Evolutionary conservation across 2,113 vertebrate genomes (phyloP).

Genomic region (Myrmecobius fasciatus): DNA sequence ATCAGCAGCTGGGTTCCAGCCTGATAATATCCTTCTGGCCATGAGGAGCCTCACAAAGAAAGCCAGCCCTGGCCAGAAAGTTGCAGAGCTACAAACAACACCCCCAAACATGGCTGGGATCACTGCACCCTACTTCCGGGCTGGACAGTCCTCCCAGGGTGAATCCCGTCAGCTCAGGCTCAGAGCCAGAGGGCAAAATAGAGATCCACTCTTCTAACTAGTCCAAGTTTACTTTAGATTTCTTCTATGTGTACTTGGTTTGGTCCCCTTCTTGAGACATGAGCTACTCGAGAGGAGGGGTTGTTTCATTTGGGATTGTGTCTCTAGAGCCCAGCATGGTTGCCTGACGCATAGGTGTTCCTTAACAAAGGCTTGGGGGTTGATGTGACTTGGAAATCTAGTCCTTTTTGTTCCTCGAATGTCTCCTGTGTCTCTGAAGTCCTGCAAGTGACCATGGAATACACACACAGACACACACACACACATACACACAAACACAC

Average conservation of each 20-base stretch:
- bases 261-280: background rate
- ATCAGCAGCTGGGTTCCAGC: slow-evolving; percentile 43
- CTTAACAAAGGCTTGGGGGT: background rate
- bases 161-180: background rate
- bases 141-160: background rate
- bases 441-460: background rate
- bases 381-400: background rate
- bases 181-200: background rate
- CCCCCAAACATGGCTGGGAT: background rate
- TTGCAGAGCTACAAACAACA: slow-evolving; percentile 17
- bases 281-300: background rate
- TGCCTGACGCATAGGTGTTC: background rate
- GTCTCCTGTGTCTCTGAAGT: background rate
- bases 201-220: background rate
- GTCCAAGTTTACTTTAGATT: background rate
- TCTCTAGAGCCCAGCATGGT: background rate
- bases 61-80: slow-evolving; percentile 49
- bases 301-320: background rate
- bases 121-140: background rate
- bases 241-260: background rate
- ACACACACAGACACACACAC: no score
- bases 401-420: background rate
- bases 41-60: slow-evolving; percentile 48
- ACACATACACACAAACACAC: no score
- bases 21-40: slow-evolving; percentile 43